Conservation (phyloP, 2,113 vertebrate genomes). For the Irena cyanogastra region DNA sequence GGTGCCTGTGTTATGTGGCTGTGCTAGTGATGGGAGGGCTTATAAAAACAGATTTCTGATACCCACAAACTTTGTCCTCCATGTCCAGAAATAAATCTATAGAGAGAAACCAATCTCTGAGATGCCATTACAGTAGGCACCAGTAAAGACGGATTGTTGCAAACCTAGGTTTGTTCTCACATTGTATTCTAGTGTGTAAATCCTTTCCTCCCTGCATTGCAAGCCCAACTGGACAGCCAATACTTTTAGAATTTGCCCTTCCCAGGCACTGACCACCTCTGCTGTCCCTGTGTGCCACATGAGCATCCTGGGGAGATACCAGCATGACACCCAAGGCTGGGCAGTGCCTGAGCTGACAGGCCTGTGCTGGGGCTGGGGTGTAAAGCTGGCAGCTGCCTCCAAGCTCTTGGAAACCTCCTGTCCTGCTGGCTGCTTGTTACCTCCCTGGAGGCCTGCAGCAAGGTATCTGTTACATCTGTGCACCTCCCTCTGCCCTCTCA, state of each 20-base stretch:
- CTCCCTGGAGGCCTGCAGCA: not conserved
- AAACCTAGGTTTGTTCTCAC: not conserved
- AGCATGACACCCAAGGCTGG: rapidly evolving
- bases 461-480: not conserved
- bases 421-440: not conserved
- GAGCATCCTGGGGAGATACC: not conserved
- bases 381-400: not conserved
- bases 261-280: not conserved
- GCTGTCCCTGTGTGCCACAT: not conserved
- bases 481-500: not conserved
- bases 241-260: not conserved
- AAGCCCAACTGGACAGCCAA: not conserved
- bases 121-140: not conserved
- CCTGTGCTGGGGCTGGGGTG: rapidly evolving
- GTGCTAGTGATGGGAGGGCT: rapidly evolving
- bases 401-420: not conserved
- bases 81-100: not conserved
- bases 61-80: not conserved
- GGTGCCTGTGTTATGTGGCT: not conserved
- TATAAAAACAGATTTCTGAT: not conserved
- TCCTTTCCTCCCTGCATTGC: not conserved
- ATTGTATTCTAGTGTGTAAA: not conserved
- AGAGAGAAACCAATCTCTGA: not conserved
- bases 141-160: not conserved
- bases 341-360: not conserved